Evolutionary conservation across 2,888 invertebrate genomes (phyloP), one percentile per base, ranked within the genome.

Genomic region (Sarcophaga rosellei): DNA sequence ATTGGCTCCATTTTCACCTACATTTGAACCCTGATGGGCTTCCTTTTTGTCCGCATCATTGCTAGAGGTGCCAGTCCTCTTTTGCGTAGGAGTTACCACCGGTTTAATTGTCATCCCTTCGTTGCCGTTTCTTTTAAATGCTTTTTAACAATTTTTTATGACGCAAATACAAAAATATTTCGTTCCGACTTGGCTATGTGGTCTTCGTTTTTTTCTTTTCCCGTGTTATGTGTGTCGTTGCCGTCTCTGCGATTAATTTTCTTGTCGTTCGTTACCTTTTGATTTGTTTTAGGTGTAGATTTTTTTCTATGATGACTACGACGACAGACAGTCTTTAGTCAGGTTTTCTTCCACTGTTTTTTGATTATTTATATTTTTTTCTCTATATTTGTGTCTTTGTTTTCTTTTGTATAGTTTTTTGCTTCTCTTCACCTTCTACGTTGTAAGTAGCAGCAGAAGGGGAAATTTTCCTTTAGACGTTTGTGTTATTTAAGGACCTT

Each of bases 51-150:
- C 91, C 66, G 86, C 87, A 5, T 88, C 88, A 66, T 88, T 89
- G 62, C 77, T 81, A 57, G 90, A 88, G 72, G 90, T 89, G 61
- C 89, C 89, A 76, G 89, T 89, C 12, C 92, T 91, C 76, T 91
- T 92, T 70, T 90, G 89, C n/a, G 89, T 85, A 17, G 91, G 90
- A 63, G 91, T 75, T 76, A 89, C 90, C 23, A 93, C 90, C 83
- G 93, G 93, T 89, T 93, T 93, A 80, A 93, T 93, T 73, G 93
- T 93, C 93, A 93, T 93, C 80, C 44, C 81, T 77, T 47, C 8
- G 20, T 21, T 59, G 10, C 12, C 21, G 57, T 20, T 17, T 74
- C 59, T 3, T n/a, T 61, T 81, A 57, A 69, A 57, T 12, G 63
- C 10, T 8, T 35, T 35, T 10, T 35, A 35, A 35, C 35, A 35